Base-by-base conservation (phyloP, 2,113 vertebrate genomes). In the Ptychochromis oligacanthus region DNA sequence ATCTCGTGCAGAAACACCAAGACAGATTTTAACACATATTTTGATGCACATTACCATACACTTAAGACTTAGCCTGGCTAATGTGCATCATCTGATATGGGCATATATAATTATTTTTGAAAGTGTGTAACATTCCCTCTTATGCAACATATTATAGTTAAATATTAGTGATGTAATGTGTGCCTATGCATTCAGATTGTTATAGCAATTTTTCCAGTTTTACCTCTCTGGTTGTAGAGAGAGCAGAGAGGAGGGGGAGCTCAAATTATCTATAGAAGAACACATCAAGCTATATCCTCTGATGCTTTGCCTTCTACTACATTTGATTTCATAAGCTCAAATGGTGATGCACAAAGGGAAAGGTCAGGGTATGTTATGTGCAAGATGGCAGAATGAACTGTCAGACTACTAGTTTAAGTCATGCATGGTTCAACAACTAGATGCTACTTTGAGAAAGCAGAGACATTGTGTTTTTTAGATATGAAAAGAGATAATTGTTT, bases 281-380 rank as follows among this genome's bases (percentile, higher is more conserved):
- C 43, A 81, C 65, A 70, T 52, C 28, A 57, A 70, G 76, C 75
- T 17, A 22, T 46, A 52, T 36, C 14, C 26, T 74, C 75, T 70
- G 67, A 26, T 43, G 46, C 52, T 78, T 34, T 74, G 4, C 55
- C 75, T 58, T 55, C 8, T 55, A 20, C 55, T 28, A 78, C 58
- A 80, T 55, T 74, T 76, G 17, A 79, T 65, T 84, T 80, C 36
- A 22, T 20, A 70, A 24, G 59, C 22, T 72, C 56, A n/a, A 79
- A 72, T 26, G 54, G 54, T 81, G 46, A 75, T 20, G 22, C 65
- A 79, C 49, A 77, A 65, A 58, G 54, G 77, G 2, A 76, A 38
- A 65, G 36, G 43, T 34, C 31, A 81, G 36, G 7, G 58, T 28
- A 40, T 43, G 14, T 22, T 36, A 24, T 10, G 28, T 14, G 28